Evolutionary conservation across 2,797 vertebrate genomes (phyloP), one percentile per base, ranked within the genome.

Genomic region (Syngnathus rostellatus): DNA sequence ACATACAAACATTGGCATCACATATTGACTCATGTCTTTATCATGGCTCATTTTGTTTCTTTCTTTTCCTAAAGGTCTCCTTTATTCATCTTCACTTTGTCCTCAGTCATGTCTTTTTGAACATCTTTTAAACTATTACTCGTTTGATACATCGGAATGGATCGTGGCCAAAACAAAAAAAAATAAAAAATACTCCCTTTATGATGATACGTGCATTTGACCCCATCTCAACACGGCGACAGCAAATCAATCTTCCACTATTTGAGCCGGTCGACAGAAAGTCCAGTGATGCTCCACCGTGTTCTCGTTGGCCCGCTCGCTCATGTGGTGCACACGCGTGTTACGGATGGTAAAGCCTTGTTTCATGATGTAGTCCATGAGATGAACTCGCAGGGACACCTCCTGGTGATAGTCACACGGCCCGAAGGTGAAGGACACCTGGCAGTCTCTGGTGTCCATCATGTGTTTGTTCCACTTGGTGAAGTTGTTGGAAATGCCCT

Each of bases 391-490:
- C 8, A 99, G 92, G 2, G 96, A 94, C 62, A 99, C 94, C 87
- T 99, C 97, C 84, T 99, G 97, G 83, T 99, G 97, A 84, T 99
- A 95, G 89, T 99, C 97, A 10, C 97, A 99, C 0, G 97, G 97
- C 85, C 97, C 97, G 4, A 99, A 99, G 3, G 97, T 99, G 82
- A 99, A 99, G 39, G 97, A 99, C 76, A 99, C 95, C 83, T 99
- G 97, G 81, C 94, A 98, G 91, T 99, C 97, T 83, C 97, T 92
- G 50, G 97, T 98, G 90, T 98, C 97, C 97, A 99, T 99, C 97
- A 99, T 99, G 81, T 99, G 97, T 85, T 99, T 99, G 80, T 96
- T 98, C 97, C 97, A 99, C 85, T 98, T 98, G 0, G 95, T 98
- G 79, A 99, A 99, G 83, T 94, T 92, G 87, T 98, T 98, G 71